Conservation (phyloP, 2,113 vertebrate genomes). For the Cynocephalus volans region DNA sequence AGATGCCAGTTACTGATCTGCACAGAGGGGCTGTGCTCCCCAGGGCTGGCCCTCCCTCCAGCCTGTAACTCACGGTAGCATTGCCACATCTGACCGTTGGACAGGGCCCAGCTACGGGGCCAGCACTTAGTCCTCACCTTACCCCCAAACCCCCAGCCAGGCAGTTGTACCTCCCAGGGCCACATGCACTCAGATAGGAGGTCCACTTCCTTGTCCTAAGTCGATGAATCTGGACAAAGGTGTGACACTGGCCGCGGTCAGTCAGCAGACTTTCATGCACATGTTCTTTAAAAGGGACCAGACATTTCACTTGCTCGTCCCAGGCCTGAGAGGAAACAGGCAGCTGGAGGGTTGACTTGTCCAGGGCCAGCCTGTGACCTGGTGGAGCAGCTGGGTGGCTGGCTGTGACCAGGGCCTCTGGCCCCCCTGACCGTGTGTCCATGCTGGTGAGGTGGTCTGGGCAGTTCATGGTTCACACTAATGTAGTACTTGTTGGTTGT, state of each 20-base stretch:
- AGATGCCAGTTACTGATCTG: not conserved
- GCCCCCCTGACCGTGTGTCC: not conserved
- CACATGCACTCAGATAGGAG: accelerated
- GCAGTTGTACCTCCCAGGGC: no score
- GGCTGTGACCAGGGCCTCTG: not conserved
- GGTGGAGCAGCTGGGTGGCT: accelerated
- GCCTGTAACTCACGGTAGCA: not conserved
- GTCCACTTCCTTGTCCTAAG: no score
- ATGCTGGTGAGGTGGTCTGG: not conserved
- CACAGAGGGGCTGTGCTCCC: accelerated
- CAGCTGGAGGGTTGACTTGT: not conserved
- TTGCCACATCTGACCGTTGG: not conserved
- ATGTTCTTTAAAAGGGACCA: not conserved
- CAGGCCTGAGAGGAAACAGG: no score
- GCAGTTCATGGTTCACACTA: not conserved
- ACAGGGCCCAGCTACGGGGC: not conserved
- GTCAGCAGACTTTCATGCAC: no score
- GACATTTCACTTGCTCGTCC: not conserved
- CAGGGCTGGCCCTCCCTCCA: not conserved
- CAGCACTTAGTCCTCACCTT: not conserved
- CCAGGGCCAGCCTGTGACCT: not conserved
- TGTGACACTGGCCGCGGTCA: accelerated
- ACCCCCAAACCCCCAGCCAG: not conserved
- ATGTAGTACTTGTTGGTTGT: not conserved
- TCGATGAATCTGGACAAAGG: not conserved